Evolutionary conservation across 1,140 invertebrate genomes (phyloP), one percentile per base, ranked within the genome.

Genomic region (Brachionus paranguensis): DNA sequence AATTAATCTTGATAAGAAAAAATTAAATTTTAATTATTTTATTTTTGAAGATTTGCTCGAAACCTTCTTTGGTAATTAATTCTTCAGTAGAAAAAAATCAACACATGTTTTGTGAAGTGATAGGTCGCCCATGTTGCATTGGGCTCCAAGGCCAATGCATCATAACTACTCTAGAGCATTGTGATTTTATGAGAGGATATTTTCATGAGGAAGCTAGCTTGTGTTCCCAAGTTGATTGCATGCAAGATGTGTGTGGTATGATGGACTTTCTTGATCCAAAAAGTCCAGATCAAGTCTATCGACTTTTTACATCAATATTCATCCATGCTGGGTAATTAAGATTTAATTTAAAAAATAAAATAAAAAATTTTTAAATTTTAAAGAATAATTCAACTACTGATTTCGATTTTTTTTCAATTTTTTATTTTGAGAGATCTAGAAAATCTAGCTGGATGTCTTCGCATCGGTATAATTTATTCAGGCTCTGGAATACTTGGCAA

Each of bases 171-270:
- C 92, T 93, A 86, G 96, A 99, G 88, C 97, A 99, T 89, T 99
- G 98, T 90, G 94, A 97, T 88, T 99, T 99, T 89, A 94, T 98
- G 27, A 93, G 94, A 86, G 97, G 98, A 27, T 95, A 95, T 88
- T 99, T 97, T 89, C 97, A 99, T 88, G 95, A 97, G 88, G 96
- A 99, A 89, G 97, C 96, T 10, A 96, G 94, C 8, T 92, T 99
- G 6, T 99, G 97, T 90, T 98, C 97, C 84, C 97, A 99, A 92
- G 95, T 98, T 24, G 95, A 95, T 50, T 99, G 97, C 90, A 91
- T 99, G 86, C 94, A 95, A 88, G 95, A 98, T 88, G 95, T 99
- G 1, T 99, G 98, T 90, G 98, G 97, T 70, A 99, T 99, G 96
- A 93, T 99, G 86, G 95, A 96, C 12, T 99, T 99, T 85, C 79